Percentiles rank a stretch among this genome's conserved stretches.
phyloP scores from a whole-genome alignment of 2,113 vertebrate species.

The Ceuthmochares aereus region DNA sequence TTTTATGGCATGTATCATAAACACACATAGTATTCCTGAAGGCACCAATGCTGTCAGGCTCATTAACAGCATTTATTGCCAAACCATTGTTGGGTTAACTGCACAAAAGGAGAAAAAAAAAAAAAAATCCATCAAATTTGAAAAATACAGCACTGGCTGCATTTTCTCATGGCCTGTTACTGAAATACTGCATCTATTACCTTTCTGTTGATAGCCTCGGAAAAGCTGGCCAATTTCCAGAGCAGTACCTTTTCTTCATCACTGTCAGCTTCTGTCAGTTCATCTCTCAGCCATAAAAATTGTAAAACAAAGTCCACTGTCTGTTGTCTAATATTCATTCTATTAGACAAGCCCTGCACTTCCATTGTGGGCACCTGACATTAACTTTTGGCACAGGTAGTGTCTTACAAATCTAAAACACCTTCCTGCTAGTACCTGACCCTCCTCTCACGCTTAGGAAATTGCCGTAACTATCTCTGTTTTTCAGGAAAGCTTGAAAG shows the following conservation, averaged over 20 bases:
- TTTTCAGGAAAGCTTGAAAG: slow-evolving; percentile 35
- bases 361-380: background rate
- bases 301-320: slow-evolving; percentile 23
- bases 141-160: background rate
- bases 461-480: slow-evolving; percentile 13
- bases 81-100: background rate
- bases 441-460: background rate
- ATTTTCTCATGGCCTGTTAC: background rate
- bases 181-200: background rate
- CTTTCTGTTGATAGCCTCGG: background rate
- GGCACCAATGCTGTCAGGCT: background rate
- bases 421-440: background rate
- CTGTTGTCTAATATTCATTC: slow-evolving; percentile 17
- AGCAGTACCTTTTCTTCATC: slow-evolving; percentile 31
- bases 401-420: slow-evolving; percentile 12
- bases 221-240: background rate
- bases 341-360: slow-evolving; percentile 35
- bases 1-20: background rate
- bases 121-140: background rate
- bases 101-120: background rate
- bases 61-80: background rate
- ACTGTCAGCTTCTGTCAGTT: slow-evolving; percentile 45
- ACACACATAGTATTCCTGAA: background rate
- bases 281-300: slow-evolving; percentile 17
- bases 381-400: background rate